Conservation (phyloP, 1,140 invertebrate genomes). For the Hypsibius dujardini region DNA sequence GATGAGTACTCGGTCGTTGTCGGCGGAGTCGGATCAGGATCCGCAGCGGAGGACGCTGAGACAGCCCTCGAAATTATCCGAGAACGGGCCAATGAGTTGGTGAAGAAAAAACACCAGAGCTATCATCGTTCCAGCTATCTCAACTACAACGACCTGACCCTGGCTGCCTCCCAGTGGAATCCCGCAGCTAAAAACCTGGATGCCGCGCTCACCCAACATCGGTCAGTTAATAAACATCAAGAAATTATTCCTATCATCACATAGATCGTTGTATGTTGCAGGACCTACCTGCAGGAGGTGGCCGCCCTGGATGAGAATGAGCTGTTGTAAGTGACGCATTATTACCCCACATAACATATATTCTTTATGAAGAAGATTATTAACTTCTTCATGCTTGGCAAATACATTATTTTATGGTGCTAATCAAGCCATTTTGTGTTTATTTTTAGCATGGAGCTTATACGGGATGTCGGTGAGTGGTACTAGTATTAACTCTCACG, state of each 20-base stretch:
- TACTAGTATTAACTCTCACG: too few species aligned
- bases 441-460: slow-evolving; percentile 53
- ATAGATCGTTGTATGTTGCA: too few species aligned
- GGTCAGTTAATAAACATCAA: too few species aligned
- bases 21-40: neutral
- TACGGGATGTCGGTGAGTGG: slow-evolving; percentile 52
- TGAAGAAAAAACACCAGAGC: neutral
- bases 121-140: neutral
- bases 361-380: too few species aligned
- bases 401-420: too few species aligned
- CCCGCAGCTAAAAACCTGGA: neutral
- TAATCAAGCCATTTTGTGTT: too few species aligned
- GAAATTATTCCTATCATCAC: too few species aligned
- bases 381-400: too few species aligned
- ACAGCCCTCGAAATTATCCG: neutral
- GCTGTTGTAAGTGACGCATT: slow-evolving; percentile 39
- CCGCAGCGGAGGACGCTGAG: neutral
- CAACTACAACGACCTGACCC: neutral
- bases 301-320: slow-evolving; percentile 26
- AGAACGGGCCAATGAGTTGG: neutral
- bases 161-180: neutral
- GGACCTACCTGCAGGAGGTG: slow-evolving; percentile 15
- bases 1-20: neutral
- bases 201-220: neutral
- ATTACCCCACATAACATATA: too few species aligned